Conservation (phyloP, 2,888 invertebrate species). For the Bhutanitis thaidina region DNA sequence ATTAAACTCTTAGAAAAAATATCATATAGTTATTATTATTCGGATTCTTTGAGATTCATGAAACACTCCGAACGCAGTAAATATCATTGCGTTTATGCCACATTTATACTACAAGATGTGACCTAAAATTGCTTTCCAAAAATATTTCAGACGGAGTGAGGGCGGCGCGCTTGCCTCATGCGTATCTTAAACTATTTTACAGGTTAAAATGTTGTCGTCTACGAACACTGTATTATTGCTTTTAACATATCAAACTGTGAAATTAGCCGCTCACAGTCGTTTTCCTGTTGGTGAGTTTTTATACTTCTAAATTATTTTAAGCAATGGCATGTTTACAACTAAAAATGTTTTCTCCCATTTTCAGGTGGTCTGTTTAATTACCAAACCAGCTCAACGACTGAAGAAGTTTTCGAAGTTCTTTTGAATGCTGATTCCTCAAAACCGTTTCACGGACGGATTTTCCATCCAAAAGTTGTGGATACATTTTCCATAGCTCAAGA, state of each 20-base stretch:
- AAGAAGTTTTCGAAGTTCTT: conserved; percentile 47
- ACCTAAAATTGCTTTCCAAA: conserved; percentile 76
- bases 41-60: background rate
- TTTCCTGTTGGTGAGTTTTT: conserved; percentile 55
- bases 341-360: conserved; percentile 34
- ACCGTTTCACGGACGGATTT: conserved; percentile 46
- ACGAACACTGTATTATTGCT: conserved; percentile 34
- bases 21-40: background rate
- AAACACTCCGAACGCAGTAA: conserved; percentile 22
- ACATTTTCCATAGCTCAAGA: conserved; percentile 62
- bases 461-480: conserved; percentile 48
- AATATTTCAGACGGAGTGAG: conserved; percentile 64
- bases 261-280: conserved; percentile 31
- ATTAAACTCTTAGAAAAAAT: too few relatives aligned
- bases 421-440: conserved; percentile 38
- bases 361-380: conserved; percentile 73
- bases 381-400: conserved; percentile 41
- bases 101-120: conserved; percentile 44
- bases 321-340: background rate
- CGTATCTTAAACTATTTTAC: conserved; percentile 29
- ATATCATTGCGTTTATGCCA: conserved; percentile 18
- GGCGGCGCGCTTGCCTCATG: conserved; percentile 48
- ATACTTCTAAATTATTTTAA: background rate
- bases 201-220: conserved; percentile 35
- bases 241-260: conserved; percentile 23